Evolutionary conservation across 2,888 invertebrate species (phyloP).

Genomic region (Mythimna loreyi): DNA sequence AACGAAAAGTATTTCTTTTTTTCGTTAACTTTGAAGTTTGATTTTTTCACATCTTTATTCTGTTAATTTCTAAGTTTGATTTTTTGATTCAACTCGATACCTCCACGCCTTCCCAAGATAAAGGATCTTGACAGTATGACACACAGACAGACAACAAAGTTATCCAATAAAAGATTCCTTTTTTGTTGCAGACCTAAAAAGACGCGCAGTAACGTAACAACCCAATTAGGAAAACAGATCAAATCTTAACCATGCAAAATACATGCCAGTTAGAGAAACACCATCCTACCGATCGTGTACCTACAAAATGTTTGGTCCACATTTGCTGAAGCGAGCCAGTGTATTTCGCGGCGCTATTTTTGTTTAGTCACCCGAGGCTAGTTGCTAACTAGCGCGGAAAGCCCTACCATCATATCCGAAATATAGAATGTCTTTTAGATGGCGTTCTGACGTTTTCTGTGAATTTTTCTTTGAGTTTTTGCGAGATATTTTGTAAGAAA

Average conservation of each 20-base stretch:
- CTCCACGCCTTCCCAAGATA: too few relatives aligned
- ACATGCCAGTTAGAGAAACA: conserved; percentile 27
- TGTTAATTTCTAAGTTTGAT: too few relatives aligned
- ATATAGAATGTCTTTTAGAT: conserved; percentile 33
- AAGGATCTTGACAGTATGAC: too few relatives aligned
- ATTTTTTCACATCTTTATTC: too few relatives aligned
- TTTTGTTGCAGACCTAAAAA: too few relatives aligned
- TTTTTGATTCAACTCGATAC: too few relatives aligned
- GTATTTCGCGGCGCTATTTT: conserved; percentile 65
- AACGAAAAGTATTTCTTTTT: too few relatives aligned
- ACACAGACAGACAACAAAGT: too few relatives aligned
- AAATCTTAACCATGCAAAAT: conserved; percentile 35
- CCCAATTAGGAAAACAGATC: conserved; percentile 14
- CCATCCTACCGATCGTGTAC: conserved; percentile 21
- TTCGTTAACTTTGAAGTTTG: too few relatives aligned
- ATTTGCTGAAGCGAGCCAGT: conserved; percentile 52
- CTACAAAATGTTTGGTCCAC: conserved; percentile 52
- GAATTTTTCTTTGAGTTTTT: conserved; percentile 6
- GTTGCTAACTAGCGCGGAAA: conserved; percentile 57
- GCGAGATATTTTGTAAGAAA: background rate
- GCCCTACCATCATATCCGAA: conserved; percentile 60
- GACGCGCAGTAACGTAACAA: background rate
- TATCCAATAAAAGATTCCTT: too few relatives aligned
- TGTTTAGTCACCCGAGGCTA: conserved; percentile 65
- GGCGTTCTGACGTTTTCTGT: conserved; percentile 6